phyloP scores from a whole-genome alignment of 2,888 invertebrate species.

The Rhogogaster chlorosoma region DNA sequence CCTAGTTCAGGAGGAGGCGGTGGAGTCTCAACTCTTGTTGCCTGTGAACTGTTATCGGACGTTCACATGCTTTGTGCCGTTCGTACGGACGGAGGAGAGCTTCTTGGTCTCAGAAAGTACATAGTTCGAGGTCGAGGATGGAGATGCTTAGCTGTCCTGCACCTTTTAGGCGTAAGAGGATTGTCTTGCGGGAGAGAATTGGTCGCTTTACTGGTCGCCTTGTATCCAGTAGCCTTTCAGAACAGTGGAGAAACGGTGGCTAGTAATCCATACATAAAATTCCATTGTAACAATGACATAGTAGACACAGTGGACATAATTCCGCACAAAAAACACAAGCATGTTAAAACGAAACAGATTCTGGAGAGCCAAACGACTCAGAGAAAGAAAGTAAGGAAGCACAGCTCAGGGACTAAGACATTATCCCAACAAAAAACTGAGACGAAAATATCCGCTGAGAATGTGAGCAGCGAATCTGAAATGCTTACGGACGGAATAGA shows the following conservation, averaged over 20 bases:
- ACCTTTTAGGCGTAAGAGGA: slow-evolving; percentile 81
- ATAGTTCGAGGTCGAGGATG: slow-evolving; percentile 82
- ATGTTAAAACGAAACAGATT: slow-evolving; percentile 57
- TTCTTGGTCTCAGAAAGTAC: slow-evolving; percentile 79
- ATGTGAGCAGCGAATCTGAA: slow-evolving; percentile 74
- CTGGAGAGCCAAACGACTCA: slow-evolving; percentile 51
- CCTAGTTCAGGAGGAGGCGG: slow-evolving; percentile 80
- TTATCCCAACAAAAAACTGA: slow-evolving; percentile 54
- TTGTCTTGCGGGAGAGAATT: slow-evolving; percentile 83
- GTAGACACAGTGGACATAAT: slow-evolving; percentile 72
- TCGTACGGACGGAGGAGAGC: slow-evolving; percentile 73
- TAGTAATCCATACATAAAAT: slow-evolving; percentile 69
- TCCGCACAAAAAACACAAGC: slow-evolving; percentile 67
- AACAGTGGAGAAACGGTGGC: slow-evolving; percentile 34
- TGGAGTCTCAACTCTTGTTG: slow-evolving; percentile 82
- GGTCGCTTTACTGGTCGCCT: slow-evolving; percentile 81
- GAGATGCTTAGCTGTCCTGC: slow-evolving; percentile 81
- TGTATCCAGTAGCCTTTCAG: slow-evolving; percentile 76
- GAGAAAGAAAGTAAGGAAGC: slow-evolving; percentile 51
- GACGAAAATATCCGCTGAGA: slow-evolving; percentile 55
- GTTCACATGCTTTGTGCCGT: slow-evolving; percentile 79
- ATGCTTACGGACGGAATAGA: slow-evolving; percentile 77
- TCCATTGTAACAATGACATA: slow-evolving; percentile 70
- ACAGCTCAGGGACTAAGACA: slow-evolving; percentile 53
- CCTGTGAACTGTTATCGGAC: slow-evolving; percentile 83